Conservation (phyloP, 2,888 invertebrate genomes). For the Drosophila picticornis region DNA sequence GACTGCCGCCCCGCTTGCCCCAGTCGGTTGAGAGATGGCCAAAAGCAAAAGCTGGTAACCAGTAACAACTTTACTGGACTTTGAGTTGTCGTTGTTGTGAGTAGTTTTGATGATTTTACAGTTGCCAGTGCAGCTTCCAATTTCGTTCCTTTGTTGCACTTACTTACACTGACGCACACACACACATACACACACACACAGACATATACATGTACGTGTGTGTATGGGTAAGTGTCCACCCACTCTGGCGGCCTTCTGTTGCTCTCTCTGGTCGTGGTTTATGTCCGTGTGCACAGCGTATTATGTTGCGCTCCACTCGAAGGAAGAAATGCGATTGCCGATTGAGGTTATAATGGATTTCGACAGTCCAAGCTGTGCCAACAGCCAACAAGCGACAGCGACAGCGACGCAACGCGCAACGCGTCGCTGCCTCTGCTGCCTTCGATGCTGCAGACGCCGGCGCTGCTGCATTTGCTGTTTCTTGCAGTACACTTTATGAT, state of each 20-base stretch:
- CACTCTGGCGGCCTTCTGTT: conserved; percentile 12
- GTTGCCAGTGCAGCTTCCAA: conserved; percentile 34
- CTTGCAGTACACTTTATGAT: conserved; percentile 66
- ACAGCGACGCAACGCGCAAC: conserved; percentile 25
- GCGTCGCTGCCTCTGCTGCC: conserved; percentile 29
- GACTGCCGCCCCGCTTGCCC: conserved; percentile 10
- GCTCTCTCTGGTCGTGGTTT: conserved; percentile 38
- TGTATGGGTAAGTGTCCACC: conserved; percentile 10
- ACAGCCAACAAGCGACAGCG: conserved; percentile 47
- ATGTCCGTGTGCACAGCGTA: conserved; percentile 55
- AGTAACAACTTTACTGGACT: conserved; percentile 40
- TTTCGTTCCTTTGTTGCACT: conserved; percentile 37
- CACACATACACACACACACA: conserved; percentile 20
- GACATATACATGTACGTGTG: not conserved
- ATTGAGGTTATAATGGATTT: conserved; percentile 83
- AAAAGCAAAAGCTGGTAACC: conserved; percentile 52
- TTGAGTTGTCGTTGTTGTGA: conserved; percentile 27
- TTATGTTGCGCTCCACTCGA: conserved; percentile 75
- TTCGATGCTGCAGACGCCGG: conserved; percentile 20
- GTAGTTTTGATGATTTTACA: conserved; percentile 55
- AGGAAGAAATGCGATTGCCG: conserved; percentile 81
- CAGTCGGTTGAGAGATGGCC: conserved; percentile 48
- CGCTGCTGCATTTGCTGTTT: conserved; percentile 36
- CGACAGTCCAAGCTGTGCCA: conserved; percentile 77
- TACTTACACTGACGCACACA: conserved; percentile 26